Evolutionary conservation across 2,113 vertebrate species (phyloP).

Genomic region (Illadopsis cleaveri): DNA sequence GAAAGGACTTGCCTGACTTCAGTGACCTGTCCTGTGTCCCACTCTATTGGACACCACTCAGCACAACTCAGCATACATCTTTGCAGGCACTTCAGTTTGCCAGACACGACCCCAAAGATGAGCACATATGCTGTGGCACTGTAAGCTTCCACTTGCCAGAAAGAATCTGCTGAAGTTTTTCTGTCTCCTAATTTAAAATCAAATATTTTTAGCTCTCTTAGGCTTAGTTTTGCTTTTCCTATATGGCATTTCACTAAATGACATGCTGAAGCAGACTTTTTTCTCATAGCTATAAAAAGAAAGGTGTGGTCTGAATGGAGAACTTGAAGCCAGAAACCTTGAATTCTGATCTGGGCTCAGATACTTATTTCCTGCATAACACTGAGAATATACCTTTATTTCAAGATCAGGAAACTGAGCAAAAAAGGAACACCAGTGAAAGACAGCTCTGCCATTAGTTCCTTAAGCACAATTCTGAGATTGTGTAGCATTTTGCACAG

Average conservation of each 20-base stretch:
- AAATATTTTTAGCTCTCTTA: background rate
- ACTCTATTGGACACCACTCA: background rate
- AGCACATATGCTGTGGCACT: background rate
- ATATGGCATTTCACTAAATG: slow-evolving; percentile 21
- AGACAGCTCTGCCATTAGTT: background rate
- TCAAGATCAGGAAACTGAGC: background rate
- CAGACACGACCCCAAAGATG: background rate
- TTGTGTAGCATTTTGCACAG: background rate
- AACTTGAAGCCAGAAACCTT: background rate
- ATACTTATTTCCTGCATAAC: background rate
- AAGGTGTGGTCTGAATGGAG: background rate
- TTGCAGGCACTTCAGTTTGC: background rate
- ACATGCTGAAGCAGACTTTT: background rate
- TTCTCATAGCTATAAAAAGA: slow-evolving; percentile 40
- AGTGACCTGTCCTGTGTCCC: background rate
- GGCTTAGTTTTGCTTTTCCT: slow-evolving; percentile 2
- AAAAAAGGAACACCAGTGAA: background rate
- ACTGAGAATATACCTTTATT: background rate
- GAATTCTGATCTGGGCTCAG: background rate
- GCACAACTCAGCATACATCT: background rate
- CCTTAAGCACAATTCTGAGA: background rate
- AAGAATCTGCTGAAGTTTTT: background rate
- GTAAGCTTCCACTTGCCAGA: background rate
- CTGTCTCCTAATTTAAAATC: background rate
- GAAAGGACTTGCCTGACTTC: background rate